Evolutionary conservation across 2,888 invertebrate genomes (phyloP).

Genomic region (Dorcus hopei): DNA sequence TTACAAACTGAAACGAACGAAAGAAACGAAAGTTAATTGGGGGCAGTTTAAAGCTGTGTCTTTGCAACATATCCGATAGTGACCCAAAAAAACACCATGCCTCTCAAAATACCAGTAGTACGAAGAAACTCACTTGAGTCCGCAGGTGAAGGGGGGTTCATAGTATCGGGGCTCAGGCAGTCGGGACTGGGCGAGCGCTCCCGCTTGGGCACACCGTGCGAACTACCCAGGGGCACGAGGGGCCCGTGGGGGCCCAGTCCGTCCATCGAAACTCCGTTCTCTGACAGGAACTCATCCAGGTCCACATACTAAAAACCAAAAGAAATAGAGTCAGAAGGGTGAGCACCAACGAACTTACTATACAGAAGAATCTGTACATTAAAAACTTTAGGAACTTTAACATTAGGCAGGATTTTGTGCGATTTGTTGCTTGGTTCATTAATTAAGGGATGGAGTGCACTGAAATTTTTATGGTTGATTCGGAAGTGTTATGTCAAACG

Average conservation of each 20-base stretch:
- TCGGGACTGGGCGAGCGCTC: constrained; percentile 85
- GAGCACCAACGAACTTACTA: not conserved
- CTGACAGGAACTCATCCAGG: constrained; percentile 94
- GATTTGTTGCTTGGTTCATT: too few species aligned
- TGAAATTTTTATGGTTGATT: too few species aligned
- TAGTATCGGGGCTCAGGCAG: constrained; percentile 84
- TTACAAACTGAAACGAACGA: not conserved
- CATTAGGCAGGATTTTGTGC: too few species aligned
- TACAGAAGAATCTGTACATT: not conserved
- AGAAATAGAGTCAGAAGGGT: not conserved
- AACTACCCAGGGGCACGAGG: constrained; percentile 57
- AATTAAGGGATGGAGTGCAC: too few species aligned
- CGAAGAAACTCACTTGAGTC: constrained; percentile 72
- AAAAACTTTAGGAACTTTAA: not conserved
- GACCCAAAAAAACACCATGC: not conserved
- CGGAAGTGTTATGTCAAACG: too few species aligned
- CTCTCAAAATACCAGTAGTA: not conserved
- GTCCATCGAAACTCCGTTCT: constrained; percentile 89
- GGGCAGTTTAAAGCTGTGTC: too few species aligned
- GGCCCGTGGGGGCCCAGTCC: constrained; percentile 61
- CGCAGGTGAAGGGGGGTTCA: constrained; percentile 86
- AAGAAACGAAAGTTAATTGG: too few species aligned
- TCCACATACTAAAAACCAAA: constrained; percentile 80
- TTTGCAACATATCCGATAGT: too few species aligned
- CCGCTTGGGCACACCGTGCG: constrained; percentile 74